Percentiles rank a stretch among this genome's conserved stretches.
phyloP scores from a whole-genome alignment of 1,140 invertebrate species.

The Aphidius gifuensis region DNA sequence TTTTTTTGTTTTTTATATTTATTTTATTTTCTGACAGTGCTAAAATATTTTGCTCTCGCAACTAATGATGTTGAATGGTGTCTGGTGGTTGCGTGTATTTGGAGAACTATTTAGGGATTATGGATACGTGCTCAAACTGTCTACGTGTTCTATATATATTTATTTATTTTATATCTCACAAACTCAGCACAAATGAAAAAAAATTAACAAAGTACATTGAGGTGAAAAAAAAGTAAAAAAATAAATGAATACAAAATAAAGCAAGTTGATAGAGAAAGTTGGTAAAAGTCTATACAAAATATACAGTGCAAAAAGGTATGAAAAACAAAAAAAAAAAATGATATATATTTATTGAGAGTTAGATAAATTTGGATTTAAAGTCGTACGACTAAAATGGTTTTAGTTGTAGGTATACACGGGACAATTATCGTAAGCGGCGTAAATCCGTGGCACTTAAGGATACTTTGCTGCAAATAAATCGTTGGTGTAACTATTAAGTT shows the following conservation, averaged over 20 bases:
- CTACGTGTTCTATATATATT: neutral
- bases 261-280: no score
- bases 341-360: conserved; percentile 12
- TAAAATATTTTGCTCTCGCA: no score
- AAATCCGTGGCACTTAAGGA: conserved; percentile 24
- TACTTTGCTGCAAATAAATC: conserved; percentile 23
- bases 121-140: neutral
- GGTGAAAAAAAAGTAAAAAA: neutral
- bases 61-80: no score
- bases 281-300: no score
- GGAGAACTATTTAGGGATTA: neutral
- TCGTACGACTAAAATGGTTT: conserved; percentile 6
- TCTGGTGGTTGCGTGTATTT: no score
- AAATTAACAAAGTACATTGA: neutral
- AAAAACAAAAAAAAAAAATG: neutral
- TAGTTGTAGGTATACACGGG: conserved; percentile 18
- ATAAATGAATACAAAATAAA: neutral
- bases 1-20: no score
- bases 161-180: neutral
- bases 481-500: conserved; percentile 25
- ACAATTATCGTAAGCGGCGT: conserved; percentile 27
- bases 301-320: neutral
- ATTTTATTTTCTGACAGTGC: no score
- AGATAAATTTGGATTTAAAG: conserved; percentile 9
- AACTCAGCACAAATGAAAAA: no score